Percentiles rank a stretch among this genome's conserved stretches.
phyloP scores from a whole-genome alignment of 2,113 vertebrate species.

The Nycticorax nycticorax region DNA sequence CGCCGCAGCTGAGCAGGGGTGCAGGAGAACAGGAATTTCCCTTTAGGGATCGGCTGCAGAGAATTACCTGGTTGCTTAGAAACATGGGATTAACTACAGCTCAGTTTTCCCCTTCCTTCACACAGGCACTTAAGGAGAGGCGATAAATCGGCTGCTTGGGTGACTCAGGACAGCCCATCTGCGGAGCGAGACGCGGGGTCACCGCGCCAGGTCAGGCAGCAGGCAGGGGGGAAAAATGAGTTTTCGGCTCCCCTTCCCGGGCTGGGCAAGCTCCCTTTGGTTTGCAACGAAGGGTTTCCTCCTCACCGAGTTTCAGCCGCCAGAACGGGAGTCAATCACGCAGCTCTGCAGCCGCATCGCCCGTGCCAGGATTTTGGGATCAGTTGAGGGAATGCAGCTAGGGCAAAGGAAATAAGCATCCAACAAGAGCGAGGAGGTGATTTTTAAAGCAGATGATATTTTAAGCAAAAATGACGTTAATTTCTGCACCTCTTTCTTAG shows the following conservation, averaged over 20 bases:
- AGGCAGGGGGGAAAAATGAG: accelerated
- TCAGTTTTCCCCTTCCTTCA: slow-evolving; percentile 34
- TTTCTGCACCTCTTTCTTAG: background rate
- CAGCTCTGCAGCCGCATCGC: accelerated
- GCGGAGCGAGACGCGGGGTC: accelerated
- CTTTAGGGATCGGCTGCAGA: background rate
- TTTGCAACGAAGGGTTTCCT: background rate
- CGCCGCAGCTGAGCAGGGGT: background rate
- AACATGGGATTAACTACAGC: slow-evolving; percentile 41
- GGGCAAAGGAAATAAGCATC: background rate
- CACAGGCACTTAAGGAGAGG: background rate
- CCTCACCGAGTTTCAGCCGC: background rate
- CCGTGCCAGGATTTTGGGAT: background rate
- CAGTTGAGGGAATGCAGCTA: background rate
- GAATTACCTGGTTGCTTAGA: slow-evolving; percentile 68
- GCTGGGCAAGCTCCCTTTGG: background rate
- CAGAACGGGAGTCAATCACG: background rate
- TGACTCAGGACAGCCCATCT: background rate
- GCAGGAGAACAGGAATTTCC: slow-evolving; percentile 35
- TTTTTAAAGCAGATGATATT: background rate
- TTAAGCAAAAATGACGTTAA: background rate
- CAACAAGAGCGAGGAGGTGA: background rate
- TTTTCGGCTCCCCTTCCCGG: background rate
- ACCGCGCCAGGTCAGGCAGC: accelerated
- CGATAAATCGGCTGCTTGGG: background rate